A percentile compares a stretch with the other conserved stretches of the same genome.
These are phyloP conservation scores for Cromileptes altivelis DNA, from an alignment of 2,113 vertebrate genomes.

Conservation along the genomic window DNA sequence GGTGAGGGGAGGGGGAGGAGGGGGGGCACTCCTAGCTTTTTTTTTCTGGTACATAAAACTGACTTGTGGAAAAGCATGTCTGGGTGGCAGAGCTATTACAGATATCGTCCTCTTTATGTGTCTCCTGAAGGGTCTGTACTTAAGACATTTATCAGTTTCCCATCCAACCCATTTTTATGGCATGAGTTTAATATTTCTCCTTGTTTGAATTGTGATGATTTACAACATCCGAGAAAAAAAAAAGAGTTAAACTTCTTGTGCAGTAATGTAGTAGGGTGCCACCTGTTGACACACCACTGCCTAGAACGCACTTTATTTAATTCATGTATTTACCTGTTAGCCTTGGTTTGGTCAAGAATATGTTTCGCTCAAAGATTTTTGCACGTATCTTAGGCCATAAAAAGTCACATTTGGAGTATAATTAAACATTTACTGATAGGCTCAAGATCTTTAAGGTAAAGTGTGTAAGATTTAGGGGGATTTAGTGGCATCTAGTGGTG, in stretches of 20 bases:
- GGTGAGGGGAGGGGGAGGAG: not conserved
- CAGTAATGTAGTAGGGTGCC: not conserved
- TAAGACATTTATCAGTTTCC: conserved; percentile 47
- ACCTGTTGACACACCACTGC: conserved; percentile 21
- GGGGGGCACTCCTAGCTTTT: conserved; percentile 10
- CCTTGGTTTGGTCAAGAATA: no score
- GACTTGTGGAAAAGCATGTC: conserved; percentile 66
- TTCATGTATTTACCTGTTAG: not conserved
- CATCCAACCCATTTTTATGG: conserved; percentile 35
- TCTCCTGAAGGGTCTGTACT: conserved; percentile 44
- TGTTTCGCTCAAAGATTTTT: not conserved
- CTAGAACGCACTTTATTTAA: not conserved
- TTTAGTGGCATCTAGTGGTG: no score
- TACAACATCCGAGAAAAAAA: conserved; percentile 14
- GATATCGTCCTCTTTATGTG: conserved; percentile 56
- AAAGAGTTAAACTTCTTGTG: not conserved
- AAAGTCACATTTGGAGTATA: not conserved
- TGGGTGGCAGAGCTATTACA: conserved; percentile 65
- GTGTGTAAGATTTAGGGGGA: no score
- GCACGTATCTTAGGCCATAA: not conserved
- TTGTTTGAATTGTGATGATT: conserved; percentile 39
- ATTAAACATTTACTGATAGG: conserved; percentile 8
- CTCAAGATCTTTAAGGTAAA: no score
- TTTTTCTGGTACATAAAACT: conserved; percentile 65
- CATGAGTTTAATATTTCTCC: conserved; percentile 1